Percentiles rank a stretch among this genome's conserved stretches.
Evolutionary conservation across 2,888 invertebrate genomes (phyloP).

Genomic region (Torymus tubicola): DNA sequence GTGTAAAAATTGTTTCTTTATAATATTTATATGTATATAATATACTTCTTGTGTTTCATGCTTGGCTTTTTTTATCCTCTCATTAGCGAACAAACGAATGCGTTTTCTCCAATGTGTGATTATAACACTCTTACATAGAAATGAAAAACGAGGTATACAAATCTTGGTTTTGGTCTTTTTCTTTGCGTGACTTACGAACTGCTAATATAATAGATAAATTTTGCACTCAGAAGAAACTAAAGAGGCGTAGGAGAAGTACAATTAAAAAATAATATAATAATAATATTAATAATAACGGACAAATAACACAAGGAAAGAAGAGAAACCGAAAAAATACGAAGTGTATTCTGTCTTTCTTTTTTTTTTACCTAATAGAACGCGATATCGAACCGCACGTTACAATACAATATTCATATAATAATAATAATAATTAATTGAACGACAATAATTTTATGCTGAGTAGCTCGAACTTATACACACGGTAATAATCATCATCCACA

Average conservation of each 20-base stretch:
- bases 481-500: conserved; percentile 48
- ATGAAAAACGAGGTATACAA: conserved; percentile 54
- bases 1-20: conserved; percentile 50
- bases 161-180: conserved; percentile 50
- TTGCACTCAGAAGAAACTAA: conserved; percentile 40
- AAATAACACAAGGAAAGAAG: conserved; percentile 57
- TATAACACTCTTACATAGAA: conserved; percentile 40
- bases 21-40: conserved; percentile 47
- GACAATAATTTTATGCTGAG: conserved; percentile 55
- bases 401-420: conserved; percentile 44
- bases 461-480: conserved; percentile 46
- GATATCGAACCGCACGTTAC: conserved; percentile 56
- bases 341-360: conserved; percentile 37
- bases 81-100: conserved; percentile 37
- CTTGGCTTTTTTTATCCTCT: conserved; percentile 34
- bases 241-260: conserved; percentile 45
- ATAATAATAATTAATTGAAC: conserved; percentile 53
- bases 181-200: conserved; percentile 46
- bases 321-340: conserved; percentile 53
- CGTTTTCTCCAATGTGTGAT: conserved; percentile 44
- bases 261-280: conserved; percentile 49
- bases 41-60: conserved; percentile 18
- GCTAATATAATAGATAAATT: conserved; percentile 31
- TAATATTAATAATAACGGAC: conserved; percentile 56
- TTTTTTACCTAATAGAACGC: conserved; percentile 46